Base-by-base conservation (phyloP, 2,113 vertebrate genomes). In the Misgurnus anguillicaudatus region DNA sequence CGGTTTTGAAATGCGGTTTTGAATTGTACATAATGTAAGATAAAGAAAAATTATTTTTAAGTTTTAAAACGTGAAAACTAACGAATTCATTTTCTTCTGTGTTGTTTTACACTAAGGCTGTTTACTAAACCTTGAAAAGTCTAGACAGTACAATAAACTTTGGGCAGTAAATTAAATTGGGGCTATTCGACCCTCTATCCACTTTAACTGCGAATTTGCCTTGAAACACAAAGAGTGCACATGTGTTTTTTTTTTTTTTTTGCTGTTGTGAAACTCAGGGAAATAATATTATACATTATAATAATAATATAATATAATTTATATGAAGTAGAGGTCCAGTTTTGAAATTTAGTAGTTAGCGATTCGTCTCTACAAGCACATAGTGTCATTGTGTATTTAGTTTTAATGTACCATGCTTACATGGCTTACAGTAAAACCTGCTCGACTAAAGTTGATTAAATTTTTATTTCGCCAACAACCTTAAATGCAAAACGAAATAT, bases 91-190 rank as follows among this genome's bases (percentile, higher is more conserved):
- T 85, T 85, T 84, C 83, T 89, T 92, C 92, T 91, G 85, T 93
- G 92, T 88, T 90, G 91, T 91, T 86, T 93, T 94, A 92, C 91
- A 92, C 88, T 89, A 84, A 88, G 89, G 93, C 92, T 97, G 95
- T 98, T 98, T 98, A 96, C 95, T 95, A 98, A 97, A 98, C 95
- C 95, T 98, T 98, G 97, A 98, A 97, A 96, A 94, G 97, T 99
- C 97, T 98, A 99, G 97, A 98, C 97, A 96, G 95, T 93, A 95
- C 92, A 95, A 96, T 99, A 98, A 99, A 95, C 94, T 85, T 81
- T 88, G 94, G 58, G 95, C 93, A 95, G 95, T 96, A 98, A 98
- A 98, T 96, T 97, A 97, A 98, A 97, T 96, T 93, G 95, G 94
- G 96, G 95, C 95, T 96, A 98, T 97, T 97, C 94, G 93, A 96